phyloP scores from a whole-genome alignment of 2,113 vertebrate genomes.

The Amia ocellicauda region DNA sequence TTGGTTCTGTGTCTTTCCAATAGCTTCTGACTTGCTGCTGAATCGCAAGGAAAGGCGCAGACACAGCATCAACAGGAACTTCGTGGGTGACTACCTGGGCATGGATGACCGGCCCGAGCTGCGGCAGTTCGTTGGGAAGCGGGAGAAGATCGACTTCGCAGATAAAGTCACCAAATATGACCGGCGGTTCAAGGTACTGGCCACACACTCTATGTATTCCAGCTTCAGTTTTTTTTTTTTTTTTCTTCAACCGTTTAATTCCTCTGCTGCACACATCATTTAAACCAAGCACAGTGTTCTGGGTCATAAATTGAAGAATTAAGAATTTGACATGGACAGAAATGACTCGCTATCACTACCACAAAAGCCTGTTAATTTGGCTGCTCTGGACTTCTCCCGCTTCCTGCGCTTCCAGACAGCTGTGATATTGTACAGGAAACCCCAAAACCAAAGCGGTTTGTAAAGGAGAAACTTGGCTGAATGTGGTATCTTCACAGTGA shows the following conservation, averaged over 20 bases:
- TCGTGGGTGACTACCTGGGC: constrained; percentile 93
- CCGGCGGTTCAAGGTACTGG: constrained; percentile 87
- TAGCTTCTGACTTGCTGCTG: constrained; percentile 89
- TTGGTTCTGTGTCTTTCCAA: too few species aligned
- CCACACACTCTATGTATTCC: not conserved
- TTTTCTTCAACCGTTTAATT: too few species aligned
- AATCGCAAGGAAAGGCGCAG: constrained; percentile 91
- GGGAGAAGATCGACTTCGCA: constrained; percentile 94
- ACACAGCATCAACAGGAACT: constrained; percentile 96
- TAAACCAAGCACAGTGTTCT: too few species aligned
- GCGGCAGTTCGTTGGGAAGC: constrained; percentile 86
- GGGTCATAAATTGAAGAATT: too few species aligned
- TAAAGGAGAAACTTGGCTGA: not conserved
- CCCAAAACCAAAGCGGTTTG: not conserved
- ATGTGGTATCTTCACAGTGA: not conserved
- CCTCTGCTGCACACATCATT: too few species aligned
- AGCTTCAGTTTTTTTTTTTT: too few species aligned
- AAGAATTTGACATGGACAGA: too few species aligned
- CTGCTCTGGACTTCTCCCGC: not conserved
- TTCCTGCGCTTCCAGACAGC: not conserved
- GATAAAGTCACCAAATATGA: constrained; percentile 93
- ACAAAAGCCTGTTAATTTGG: too few species aligned
- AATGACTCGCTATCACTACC: too few species aligned
- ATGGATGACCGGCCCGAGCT: constrained; percentile 93
- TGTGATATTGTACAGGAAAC: not conserved